Evolutionary conservation across 2,888 invertebrate genomes (phyloP).

Genomic region (Amiota communis): DNA sequence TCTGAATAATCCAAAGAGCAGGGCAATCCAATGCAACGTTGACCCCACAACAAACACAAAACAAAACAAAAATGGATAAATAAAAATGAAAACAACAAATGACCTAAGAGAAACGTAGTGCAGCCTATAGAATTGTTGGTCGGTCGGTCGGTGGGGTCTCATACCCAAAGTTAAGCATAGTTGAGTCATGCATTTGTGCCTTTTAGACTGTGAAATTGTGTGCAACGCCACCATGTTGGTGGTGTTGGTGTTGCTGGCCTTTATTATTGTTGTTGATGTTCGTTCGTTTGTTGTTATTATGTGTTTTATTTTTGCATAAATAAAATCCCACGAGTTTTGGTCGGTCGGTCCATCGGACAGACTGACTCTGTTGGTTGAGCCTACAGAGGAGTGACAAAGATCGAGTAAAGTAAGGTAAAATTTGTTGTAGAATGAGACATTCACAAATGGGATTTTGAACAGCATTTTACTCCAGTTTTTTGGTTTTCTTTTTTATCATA

Average conservation of each 20-base stretch:
- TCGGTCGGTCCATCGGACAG: no score
- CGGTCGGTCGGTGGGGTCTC: neutral
- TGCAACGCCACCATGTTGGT: constrained; percentile 20
- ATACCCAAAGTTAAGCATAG: neutral
- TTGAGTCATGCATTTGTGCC: constrained; percentile 45
- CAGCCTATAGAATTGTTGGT: neutral
- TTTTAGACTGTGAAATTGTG: constrained; percentile 45
- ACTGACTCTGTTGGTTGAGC: no score
- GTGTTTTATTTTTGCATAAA: constrained; percentile 60
- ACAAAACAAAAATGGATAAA: neutral
- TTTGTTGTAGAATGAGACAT: constrained; percentile 14
- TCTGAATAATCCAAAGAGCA: constrained; percentile 61
- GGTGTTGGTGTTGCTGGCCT: neutral
- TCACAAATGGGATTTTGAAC: constrained; percentile 64
- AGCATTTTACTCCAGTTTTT: constrained; percentile 8
- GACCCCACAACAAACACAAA: constrained; percentile 25
- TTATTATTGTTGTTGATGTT: constrained; percentile 43
- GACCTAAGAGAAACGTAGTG: neutral
- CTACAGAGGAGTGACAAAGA: no score
- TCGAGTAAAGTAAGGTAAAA: no score
- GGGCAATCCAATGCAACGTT: constrained; percentile 46
- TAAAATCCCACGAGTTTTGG: constrained; percentile 47
- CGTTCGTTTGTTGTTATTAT: no score
- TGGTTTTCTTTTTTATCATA: no score
- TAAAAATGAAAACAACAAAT: constrained; percentile 6